A percentile compares a stretch with the other conserved stretches of the same genome.
phyloP scores from a whole-genome alignment of 1,140 invertebrate genomes.

The Drosophila persimilis region DNA sequence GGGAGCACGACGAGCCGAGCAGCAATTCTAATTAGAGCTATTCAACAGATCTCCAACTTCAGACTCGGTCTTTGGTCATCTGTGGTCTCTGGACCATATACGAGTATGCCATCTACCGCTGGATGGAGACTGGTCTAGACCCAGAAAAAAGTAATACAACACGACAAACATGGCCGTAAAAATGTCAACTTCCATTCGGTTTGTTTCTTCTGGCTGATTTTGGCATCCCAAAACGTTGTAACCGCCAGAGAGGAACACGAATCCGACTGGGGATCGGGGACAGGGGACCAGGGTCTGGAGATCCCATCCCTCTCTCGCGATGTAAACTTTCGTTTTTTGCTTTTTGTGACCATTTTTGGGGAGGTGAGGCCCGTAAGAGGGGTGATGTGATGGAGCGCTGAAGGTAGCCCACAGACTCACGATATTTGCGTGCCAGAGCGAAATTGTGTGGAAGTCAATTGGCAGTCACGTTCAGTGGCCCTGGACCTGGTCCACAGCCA shows the following conservation, averaged over 20 bases:
- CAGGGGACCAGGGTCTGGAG: neutral
- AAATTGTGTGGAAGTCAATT: constrained; percentile 81
- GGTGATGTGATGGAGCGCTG: constrained; percentile 9
- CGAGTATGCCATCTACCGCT: constrained; percentile 8
- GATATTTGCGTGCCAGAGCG: constrained; percentile 75
- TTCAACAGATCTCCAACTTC: constrained; percentile 44
- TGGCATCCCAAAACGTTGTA: constrained; percentile 60
- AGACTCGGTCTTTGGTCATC: constrained; percentile 36
- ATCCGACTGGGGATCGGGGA: constrained; percentile 6
- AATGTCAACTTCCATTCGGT: constrained; percentile 56
- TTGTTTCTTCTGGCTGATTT: constrained; percentile 29
- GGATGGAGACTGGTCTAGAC: constrained; percentile 9
- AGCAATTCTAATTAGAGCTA: constrained; percentile 77
- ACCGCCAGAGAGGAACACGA: constrained; percentile 52
- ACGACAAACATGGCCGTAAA: constrained; percentile 61
- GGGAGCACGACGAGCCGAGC: constrained; percentile 43
- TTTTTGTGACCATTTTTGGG: constrained; percentile 47
- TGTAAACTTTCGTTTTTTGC: constrained; percentile 68
- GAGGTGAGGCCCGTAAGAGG: neutral
- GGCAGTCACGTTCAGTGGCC: constrained; percentile 70
- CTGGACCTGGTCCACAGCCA: constrained; percentile 26
- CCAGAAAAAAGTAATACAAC: constrained; percentile 15
- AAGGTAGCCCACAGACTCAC: constrained; percentile 57
- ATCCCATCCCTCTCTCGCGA: constrained; percentile 35
- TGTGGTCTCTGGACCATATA: constrained; percentile 3